Base-by-base conservation (phyloP, 1,140 invertebrate genomes). In the Drosophila baimaii region DNA sequence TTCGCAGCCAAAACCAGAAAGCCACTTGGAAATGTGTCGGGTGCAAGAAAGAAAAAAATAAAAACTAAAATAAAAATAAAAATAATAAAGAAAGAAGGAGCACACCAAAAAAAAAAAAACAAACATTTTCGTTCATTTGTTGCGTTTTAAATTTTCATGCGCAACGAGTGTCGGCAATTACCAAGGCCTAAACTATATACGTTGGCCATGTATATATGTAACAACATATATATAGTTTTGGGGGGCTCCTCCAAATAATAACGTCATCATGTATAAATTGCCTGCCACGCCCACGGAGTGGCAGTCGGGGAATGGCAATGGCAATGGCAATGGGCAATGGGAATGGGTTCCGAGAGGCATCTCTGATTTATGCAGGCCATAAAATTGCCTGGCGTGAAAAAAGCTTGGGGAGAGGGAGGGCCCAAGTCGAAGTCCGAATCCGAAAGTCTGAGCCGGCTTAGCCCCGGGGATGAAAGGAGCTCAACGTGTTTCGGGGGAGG, bases 81-180 rank as follows among this genome's bases (percentile, higher is more conserved):
- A n/a, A n/a, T n/a, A 41, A 46, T 23, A 61, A 61, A 59, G 35
- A 25, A 17, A 23, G 7, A 12, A 1, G 27, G 27, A 31, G 27
- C n/a, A n/a, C n/a, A n/a, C n/a, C n/a, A 7, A 6, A 41, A 44
- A 54, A 46, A 44, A 47, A 29, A 61, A 71, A 55, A 64, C 37
- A 37, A 41, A 59, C 59, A 70, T 77, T 59, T 76, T 79, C 78
- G 82, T 88, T 88, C 77, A 83, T 88, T 88, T 86, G 76, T 83
- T 83, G 83, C 84, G 77, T 73, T 78, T 86, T 75, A 88, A 85
- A 86, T 79, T 86, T 86, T 86, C 83, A 86, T 86, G 83, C 57
- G 66, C 75, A 62, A 44, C 52, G 63, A 81, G 77, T 65, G 64
- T 33, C 63, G 79, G 79, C 79, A 88, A 86, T 89, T 82, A 82